Evolutionary conservation across 2,888 invertebrate genomes (phyloP).

Genomic region (Pollenia amentaria): DNA sequence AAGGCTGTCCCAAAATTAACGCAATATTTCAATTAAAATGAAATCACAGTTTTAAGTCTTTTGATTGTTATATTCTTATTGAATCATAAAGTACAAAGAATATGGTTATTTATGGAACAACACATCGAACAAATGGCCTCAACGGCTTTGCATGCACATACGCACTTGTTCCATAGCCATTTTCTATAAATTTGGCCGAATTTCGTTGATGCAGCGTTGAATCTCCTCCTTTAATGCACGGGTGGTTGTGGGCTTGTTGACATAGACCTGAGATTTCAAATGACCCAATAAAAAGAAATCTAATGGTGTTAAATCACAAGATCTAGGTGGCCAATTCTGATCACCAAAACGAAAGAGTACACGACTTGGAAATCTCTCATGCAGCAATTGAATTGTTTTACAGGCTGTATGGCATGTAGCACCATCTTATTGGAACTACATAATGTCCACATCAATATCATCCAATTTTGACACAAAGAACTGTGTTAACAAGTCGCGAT

Average conservation of each 20-base stretch:
- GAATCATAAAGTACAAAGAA: no score
- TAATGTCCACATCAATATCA: background rate
- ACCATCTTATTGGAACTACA: constrained; percentile 1
- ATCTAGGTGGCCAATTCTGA: background rate
- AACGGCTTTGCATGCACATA: no score
- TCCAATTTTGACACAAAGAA: no score
- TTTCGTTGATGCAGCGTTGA: constrained; percentile 11
- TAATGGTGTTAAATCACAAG: background rate
- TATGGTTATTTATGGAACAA: no score
- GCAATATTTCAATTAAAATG: no score
- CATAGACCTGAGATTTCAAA: background rate
- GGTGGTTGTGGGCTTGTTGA: background rate
- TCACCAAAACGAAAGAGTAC: background rate
- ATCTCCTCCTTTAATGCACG: background rate
- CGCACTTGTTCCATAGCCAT: no score
- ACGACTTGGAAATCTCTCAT: constrained; percentile 1
- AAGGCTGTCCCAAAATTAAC: no score
- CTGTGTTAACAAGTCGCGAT: no score
- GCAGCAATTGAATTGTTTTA: constrained; percentile 25
- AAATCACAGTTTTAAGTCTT: no score
- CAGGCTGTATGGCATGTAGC: background rate
- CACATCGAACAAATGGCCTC: no score
- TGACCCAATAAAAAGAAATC: background rate
- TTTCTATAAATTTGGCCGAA: background rate
- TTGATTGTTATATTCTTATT: no score